Base-by-base conservation (phyloP, 2,113 vertebrate species). In the Poicephalus meyeri region DNA sequence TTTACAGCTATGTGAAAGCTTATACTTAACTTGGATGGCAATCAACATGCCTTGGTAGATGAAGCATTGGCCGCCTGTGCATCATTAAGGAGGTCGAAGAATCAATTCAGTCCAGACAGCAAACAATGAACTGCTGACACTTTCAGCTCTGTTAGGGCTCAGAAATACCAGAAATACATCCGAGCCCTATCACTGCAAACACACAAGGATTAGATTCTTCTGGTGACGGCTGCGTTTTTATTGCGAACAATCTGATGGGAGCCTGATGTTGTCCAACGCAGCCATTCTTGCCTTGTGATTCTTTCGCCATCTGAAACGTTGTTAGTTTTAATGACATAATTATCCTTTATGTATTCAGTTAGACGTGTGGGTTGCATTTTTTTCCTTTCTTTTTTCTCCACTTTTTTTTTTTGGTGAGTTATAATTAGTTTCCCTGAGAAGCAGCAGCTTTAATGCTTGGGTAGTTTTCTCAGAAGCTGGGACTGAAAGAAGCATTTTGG, bases 401-500 rank as follows among this genome's bases (percentile, higher is more conserved):
- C 20, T 10, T 58, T n/a, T 56, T 63, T 35, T 33, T 31, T 7
- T 0, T 42, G 31, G 46, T 56, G 16, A 29, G 35, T 90, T 94
- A 88, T 94, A 93, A 93, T 95, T 94, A 72, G 39, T 93, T 94
- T 95, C 17, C 90, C 80, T 91, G 72, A 93, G 90, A 93, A 42
- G 77, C 68, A 91, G 65, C 44, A 88, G 80, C 86, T 90, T 96
- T 95, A 93, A 95, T 93, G 93, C 86, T 84, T 92, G 79, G 86
- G 56, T 93, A 95, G 82, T 89, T 97, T 94, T 91, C 92, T 94
- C 88, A 97, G 90, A 93, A 97, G 47, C 68, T 86, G 72, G 39
- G 80, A 55, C 69, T 88, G 61, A 93, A 91, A 90, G 76, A 94
- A 90, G 72, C 90, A 5, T 95, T 94, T 94, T 90, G 80, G 93